These are phyloP conservation scores for Theristicus caerulescens DNA, from an alignment of 2,113 vertebrate genomes.

Conservation along the genomic window DNA sequence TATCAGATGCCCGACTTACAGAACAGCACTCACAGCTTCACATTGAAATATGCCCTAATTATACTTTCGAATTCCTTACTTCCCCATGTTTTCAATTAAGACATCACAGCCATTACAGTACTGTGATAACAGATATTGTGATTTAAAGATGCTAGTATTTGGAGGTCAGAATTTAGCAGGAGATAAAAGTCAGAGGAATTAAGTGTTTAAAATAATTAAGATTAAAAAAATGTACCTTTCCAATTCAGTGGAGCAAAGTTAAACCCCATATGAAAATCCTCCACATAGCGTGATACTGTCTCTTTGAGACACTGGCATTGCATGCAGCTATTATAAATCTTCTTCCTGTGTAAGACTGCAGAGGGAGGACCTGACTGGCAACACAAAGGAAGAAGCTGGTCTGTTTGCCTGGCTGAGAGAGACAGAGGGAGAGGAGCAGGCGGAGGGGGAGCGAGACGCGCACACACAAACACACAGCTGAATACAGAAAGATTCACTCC, in stretches of 20 bases:
- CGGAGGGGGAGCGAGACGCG: background rate
- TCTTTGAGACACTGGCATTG: conserved; percentile 54
- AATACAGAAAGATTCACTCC: conserved; percentile 4
- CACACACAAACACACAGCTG: background rate
- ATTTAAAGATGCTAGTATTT: conserved; percentile 54
- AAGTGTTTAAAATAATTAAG: conserved; percentile 69
- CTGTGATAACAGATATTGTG: conserved; percentile 61
- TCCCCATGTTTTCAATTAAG: conserved; percentile 72
- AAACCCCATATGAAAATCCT: conserved; percentile 66
- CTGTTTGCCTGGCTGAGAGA: background rate
- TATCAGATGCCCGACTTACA: background rate
- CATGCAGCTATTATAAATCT: conserved; percentile 63
- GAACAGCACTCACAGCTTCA: conserved; percentile 20
- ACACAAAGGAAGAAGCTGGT: conserved; percentile 36
- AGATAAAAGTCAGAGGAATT: conserved; percentile 61
- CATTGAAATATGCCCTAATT: conserved; percentile 36
- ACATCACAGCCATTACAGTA: conserved; percentile 54
- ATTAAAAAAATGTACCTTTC: conserved; percentile 65
- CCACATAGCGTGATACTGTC: conserved; percentile 35
- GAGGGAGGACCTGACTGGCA: conserved; percentile 53
- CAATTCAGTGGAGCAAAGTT: conserved; percentile 65
- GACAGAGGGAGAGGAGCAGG: background rate
- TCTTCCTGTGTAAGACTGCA: conserved; percentile 34
- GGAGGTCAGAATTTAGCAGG: conserved; percentile 59
- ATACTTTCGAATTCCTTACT: conserved; percentile 24